Conservation (phyloP, 2,797 vertebrate genomes). For the Sandelia bainsii region DNA sequence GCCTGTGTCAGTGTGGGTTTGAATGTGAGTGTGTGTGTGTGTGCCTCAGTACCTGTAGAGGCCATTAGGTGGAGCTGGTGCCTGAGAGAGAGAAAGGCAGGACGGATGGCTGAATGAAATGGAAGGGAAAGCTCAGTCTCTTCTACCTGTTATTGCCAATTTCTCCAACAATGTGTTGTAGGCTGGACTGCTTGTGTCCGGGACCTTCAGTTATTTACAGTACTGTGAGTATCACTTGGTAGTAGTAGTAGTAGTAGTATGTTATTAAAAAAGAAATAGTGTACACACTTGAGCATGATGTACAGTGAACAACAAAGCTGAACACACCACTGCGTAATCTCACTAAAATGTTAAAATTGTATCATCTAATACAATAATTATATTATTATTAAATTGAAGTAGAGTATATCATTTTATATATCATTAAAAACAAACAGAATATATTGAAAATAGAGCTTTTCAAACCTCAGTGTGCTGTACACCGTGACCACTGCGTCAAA, state of each 20-base stretch:
- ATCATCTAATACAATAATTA: too few relatives aligned
- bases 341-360: too few relatives aligned
- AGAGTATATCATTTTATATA: too few relatives aligned
- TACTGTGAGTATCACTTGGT: conserved; percentile 19
- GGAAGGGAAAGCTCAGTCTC: conserved; percentile 41
- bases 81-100: conserved; percentile 54
- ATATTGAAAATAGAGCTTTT: too few relatives aligned
- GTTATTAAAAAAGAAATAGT: background rate
- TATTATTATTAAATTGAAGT: too few relatives aligned
- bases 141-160: conserved; percentile 42
- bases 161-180: conserved; percentile 20
- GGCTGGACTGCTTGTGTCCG: conserved; percentile 29
- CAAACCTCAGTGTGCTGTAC: too few relatives aligned
- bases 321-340: background rate
- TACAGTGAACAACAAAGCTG: background rate
- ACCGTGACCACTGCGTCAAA: too few relatives aligned
- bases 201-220: conserved; percentile 35
- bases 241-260: conserved; percentile 3
- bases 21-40: conserved; percentile 27
- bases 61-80: conserved; percentile 84
- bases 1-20: conserved; percentile 29
- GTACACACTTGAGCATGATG: background rate
- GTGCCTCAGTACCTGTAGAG: conserved; percentile 71
- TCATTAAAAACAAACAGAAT: too few relatives aligned
- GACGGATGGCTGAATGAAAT: conserved; percentile 48